phyloP scores from a whole-genome alignment of 2,888 invertebrate genomes.

The Drosophila ustulata region DNA sequence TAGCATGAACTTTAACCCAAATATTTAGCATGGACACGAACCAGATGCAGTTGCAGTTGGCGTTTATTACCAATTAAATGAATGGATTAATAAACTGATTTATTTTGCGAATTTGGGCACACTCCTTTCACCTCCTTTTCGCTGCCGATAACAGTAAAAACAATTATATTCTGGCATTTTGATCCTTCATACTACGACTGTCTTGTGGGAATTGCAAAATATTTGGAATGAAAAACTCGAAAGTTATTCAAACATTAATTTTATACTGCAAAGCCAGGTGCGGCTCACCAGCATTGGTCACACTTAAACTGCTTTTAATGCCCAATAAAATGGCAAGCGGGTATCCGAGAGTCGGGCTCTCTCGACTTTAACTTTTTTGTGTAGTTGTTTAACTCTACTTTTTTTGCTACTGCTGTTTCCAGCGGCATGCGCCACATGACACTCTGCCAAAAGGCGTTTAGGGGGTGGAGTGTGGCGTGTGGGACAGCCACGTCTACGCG shows the following conservation, averaged over 20 bases:
- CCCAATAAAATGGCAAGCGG: not conserved
- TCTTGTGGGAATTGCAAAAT: too few relatives aligned
- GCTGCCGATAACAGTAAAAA: too few relatives aligned
- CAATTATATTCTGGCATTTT: too few relatives aligned
- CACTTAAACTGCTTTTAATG: not conserved
- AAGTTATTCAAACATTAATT: not conserved
- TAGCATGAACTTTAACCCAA: too few relatives aligned
- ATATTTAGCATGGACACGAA: too few relatives aligned
- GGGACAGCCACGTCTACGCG: constrained; percentile 32
- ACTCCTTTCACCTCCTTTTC: too few relatives aligned
- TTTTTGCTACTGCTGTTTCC: constrained; percentile 16
- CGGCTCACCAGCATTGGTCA: not conserved
- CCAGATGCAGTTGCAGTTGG: too few relatives aligned
- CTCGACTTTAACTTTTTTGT: not conserved
- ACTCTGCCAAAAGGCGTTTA: constrained; percentile 49
- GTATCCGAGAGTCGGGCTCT: not conserved
- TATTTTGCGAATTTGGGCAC: too few relatives aligned
- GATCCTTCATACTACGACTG: too few relatives aligned
- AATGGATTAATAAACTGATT: too few relatives aligned
- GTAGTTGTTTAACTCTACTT: constrained; percentile 4
- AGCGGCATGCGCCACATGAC: constrained; percentile 77
- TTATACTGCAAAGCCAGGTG: not conserved
- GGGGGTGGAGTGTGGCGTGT: constrained; percentile 4
- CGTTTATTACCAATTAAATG: too few relatives aligned
- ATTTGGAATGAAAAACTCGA: not conserved